Base-by-base conservation (phyloP, 2,113 vertebrate species). In the Maccullochella peelii region DNA sequence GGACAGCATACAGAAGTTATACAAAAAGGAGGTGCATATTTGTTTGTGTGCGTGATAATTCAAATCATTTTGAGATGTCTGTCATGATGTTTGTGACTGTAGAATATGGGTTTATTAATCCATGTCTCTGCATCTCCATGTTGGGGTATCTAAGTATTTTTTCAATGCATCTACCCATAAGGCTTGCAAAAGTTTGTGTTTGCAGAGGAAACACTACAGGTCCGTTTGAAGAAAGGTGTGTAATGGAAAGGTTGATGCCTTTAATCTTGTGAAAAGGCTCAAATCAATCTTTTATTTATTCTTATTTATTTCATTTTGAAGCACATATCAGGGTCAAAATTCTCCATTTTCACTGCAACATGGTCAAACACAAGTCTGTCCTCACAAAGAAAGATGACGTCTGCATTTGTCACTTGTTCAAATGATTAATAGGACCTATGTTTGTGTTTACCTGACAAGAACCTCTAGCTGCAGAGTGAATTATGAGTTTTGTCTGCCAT, bases 11-110 rank as follows among this genome's bases (percentile, higher is more conserved):
- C 23, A 49, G 12, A 33, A 67, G 55, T 76, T 49, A 61, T 44
- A 63, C 71, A 83, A 57, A 59, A 47, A 50, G 3, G 10, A 21
- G 68, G 42, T 73, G 63, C 47, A 18, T 49, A 8, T 80, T 12
- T 85, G 54, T 65, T 6, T 69, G 25, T 74, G 52, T 72, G 74
- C 23, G 50, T 65, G 30, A 36, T 67, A 49, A 38, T 77, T 25
- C 63, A 74, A 49, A 55, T 57, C 9, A 42, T 36, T 73, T 27
- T 79, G 11, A 52, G 23, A 63, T 27, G 27, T 65, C 55, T 80
- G 15, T 25, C 59, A 59, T 58, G 47, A 47, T 79, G 42, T 79
- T 79, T 62, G 15, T 65, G 15, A 42, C 10, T 49, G 44, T 6
- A 65, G 73, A n/a, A 20, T 71, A 40, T 52, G 47, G 5, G 5